A percentile compares a stretch with the other conserved stretches of the same genome.
phyloP scores from a whole-genome alignment of 2,888 invertebrate genomes.

The Elegia similella region DNA sequence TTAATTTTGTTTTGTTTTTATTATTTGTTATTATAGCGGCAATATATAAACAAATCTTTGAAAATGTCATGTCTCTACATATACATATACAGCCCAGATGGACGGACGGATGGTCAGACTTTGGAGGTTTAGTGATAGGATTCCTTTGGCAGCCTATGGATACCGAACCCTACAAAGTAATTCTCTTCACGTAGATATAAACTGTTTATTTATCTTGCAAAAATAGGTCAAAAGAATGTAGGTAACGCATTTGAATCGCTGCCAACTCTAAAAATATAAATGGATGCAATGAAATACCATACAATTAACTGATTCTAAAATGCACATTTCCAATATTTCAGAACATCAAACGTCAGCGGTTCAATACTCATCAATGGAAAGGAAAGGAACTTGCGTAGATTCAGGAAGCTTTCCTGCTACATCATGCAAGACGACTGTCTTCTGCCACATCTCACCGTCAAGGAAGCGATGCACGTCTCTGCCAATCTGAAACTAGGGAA shows the following conservation, averaged over 20 bases:
- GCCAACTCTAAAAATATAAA: conserved; percentile 18
- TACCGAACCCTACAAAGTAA: too few species aligned
- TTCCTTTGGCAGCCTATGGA: too few species aligned
- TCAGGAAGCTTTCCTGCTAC: conserved; percentile 96
- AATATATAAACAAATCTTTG: too few species aligned
- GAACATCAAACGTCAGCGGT: conserved; percentile 92
- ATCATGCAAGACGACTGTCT: conserved; percentile 98
- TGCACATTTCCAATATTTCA: conserved; percentile 48
- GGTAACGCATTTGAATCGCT: conserved; percentile 24
- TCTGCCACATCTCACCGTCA: conserved; percentile 93
- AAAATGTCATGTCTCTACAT: too few species aligned
- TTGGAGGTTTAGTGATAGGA: too few species aligned
- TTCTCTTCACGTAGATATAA: neutral
- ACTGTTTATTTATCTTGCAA: conserved; percentile 1
- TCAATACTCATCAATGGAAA: conserved; percentile 93
- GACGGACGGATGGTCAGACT: too few species aligned
- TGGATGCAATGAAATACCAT: neutral
- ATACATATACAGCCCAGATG: too few species aligned
- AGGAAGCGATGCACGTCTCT: conserved; percentile 96
- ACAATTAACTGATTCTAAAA: conserved; percentile 15
- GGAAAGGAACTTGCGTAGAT: conserved; percentile 91
- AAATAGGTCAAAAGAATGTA: conserved; percentile 22
- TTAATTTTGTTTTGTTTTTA: too few species aligned
- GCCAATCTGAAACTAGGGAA: conserved; percentile 95
- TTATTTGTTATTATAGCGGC: too few species aligned